Evolutionary conservation across 2,113 vertebrate species (phyloP), one percentile per base, ranked within the genome.

Genomic region (Paradisaea rubra): DNA sequence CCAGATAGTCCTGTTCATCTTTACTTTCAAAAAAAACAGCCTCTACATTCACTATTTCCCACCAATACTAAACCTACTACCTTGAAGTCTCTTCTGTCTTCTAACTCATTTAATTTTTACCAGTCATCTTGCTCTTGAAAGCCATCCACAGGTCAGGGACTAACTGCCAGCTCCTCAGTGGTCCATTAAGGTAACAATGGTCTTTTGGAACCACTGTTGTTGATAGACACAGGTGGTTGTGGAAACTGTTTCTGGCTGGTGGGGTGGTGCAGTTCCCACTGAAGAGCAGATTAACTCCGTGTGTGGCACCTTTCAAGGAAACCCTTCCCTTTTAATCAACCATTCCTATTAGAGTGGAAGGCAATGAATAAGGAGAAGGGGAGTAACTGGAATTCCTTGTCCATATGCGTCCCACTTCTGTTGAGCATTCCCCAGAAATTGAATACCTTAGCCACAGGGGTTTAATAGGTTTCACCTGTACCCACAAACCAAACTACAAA

Each of bases 381-480:
- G 78, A 91, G 70, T 93, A 79, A 85, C 53, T 87, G 81, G 70
- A 95, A 96, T 95, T 93, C 78, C 61, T 89, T 57, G 28, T 89
- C 78, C 88, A 72, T 84, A 79, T 89, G 70, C 4, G 21, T 91
- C 42, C 71, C 81, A 49, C 74, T 95, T 72, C 78, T 89, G 45
- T 63, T 82, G 25, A 93, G 37, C 22, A 4, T 11, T 74, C 85
- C 70, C 57, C 44, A 93, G 79, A 76, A 70, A 87, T 6, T 53
- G 85, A 94, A 91, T 82, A 53, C 78, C 23, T 85, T 89, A 91
- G n/a, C 85, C 78, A 82, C 81, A 57, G 90, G 88, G 49, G 57
- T 76, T 93, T 95, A 95, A 96, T 94, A 82, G 44, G 53, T 93
- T 96, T 93, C 96, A 95, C 88, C 70, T 94, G 93, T 76, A 82